Evolutionary conservation across 2,888 invertebrate genomes (phyloP).

Genomic region (Heliconius charithonia): DNA sequence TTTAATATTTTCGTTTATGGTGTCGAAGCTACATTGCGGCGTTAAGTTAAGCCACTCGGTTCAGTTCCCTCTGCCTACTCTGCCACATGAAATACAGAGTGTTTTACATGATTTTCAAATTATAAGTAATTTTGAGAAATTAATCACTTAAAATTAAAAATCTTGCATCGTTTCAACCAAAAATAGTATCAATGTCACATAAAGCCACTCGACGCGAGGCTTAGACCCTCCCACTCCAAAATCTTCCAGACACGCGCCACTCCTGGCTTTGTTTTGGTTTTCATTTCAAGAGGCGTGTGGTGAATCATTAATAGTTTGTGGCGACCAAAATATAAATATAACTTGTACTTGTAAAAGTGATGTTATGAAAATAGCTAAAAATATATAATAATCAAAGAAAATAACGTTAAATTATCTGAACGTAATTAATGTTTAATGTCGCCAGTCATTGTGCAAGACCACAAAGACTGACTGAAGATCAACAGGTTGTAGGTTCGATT

Average conservation of each 20-base stretch:
- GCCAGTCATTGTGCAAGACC: too few species aligned
- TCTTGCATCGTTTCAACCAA: slow-evolving; percentile 16
- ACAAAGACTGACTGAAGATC: too few species aligned
- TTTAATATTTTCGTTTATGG: too few species aligned
- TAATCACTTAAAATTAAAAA: not conserved
- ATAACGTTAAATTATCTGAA: too few species aligned
- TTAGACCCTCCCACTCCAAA: slow-evolving; percentile 35
- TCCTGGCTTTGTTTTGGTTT: slow-evolving; percentile 32
- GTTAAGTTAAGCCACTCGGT: too few species aligned
- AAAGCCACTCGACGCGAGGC: slow-evolving; percentile 23
- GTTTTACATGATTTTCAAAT: not conserved
- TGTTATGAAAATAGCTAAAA: not conserved
- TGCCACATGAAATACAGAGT: too few species aligned
- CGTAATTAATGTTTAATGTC: too few species aligned
- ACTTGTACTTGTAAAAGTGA: not conserved
- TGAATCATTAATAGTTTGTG: slow-evolving; percentile 29
- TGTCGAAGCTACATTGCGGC: too few species aligned
- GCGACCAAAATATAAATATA: not conserved
- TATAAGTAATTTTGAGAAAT: too few species aligned
- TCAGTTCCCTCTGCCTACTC: too few species aligned
- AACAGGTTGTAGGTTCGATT: too few species aligned
- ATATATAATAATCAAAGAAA: not conserved
- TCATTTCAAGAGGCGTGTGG: slow-evolving; percentile 23
- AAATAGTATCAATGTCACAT: slow-evolving; percentile 45
- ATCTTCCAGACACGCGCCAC: slow-evolving; percentile 39